phyloP scores from a whole-genome alignment of 1,140 invertebrate genomes.

The Calliphora vicina region DNA sequence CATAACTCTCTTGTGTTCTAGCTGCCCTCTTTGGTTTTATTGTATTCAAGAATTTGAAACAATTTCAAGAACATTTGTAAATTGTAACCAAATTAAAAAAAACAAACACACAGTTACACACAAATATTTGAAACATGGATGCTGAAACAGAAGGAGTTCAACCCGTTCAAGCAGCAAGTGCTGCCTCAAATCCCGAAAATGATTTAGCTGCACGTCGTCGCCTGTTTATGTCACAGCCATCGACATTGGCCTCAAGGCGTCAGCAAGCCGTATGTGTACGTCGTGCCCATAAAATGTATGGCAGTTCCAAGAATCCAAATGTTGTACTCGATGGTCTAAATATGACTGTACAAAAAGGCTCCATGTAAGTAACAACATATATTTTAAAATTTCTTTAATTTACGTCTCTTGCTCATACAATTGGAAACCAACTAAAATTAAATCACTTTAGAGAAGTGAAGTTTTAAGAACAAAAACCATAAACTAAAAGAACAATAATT shows the following conservation, averaged over 20 bases:
- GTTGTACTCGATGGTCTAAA: constrained; percentile 85
- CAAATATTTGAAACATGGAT: constrained; percentile 46
- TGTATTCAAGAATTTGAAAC: constrained; percentile 3
- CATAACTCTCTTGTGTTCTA: neutral
- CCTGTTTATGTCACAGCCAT: constrained; percentile 71
- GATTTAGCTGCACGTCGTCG: constrained; percentile 59
- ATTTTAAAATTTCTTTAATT: neutral
- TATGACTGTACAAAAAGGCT: constrained; percentile 89
- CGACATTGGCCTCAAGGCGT: constrained; percentile 74
- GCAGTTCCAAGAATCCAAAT: constrained; percentile 82
- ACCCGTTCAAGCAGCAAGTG: constrained; percentile 44
- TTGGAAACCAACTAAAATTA: neutral
- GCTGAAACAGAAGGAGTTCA: constrained; percentile 57
- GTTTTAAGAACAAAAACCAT: neutral
- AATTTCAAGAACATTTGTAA: neutral
- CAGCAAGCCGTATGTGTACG: constrained; percentile 84
- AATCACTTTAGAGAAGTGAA: neutral
- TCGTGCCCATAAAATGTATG: constrained; percentile 85
- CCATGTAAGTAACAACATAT: constrained; percentile 76
- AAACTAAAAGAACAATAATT: too few species aligned
- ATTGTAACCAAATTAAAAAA: neutral
- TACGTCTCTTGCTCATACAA: too few species aligned
- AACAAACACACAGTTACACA: neutral
- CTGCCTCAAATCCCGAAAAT: constrained; percentile 47
- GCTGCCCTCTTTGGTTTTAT: neutral